Conservation (phyloP, 2,888 invertebrate species). For the Megastigmus dorsalis region DNA sequence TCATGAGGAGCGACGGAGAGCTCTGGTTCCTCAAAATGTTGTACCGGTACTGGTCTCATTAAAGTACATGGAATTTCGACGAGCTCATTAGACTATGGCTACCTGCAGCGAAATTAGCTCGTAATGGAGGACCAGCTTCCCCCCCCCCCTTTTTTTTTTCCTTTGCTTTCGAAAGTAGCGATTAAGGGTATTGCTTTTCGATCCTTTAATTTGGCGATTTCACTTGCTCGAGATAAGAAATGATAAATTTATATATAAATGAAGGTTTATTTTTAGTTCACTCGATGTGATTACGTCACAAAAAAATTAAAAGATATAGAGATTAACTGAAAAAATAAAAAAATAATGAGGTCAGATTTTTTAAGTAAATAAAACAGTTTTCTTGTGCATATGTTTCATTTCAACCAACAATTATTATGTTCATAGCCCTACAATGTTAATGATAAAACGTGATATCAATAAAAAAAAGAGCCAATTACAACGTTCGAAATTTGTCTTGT, state of each 20-base stretch:
- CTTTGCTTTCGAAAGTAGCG: slow-evolving; percentile 15
- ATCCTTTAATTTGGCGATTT: background rate
- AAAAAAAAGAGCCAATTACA: background rate
- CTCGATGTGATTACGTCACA: too few species aligned
- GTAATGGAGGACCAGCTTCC: slow-evolving; percentile 2
- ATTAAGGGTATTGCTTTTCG: background rate
- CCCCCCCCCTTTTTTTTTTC: too few species aligned
- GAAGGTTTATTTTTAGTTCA: too few species aligned
- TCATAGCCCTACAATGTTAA: too few species aligned
- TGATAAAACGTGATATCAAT: too few species aligned
- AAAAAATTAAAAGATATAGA: too few species aligned
- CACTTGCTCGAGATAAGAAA: background rate
- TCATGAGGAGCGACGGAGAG: slow-evolving; percentile 45
- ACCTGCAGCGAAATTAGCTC: slow-evolving; percentile 3
- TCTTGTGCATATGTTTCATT: too few species aligned
- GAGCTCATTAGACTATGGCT: slow-evolving; percentile 30
- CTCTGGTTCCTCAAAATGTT: slow-evolving; percentile 36
- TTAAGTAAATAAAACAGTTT: too few species aligned
- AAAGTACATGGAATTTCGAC: slow-evolving; percentile 43
- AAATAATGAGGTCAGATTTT: too few species aligned
- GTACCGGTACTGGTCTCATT: slow-evolving; percentile 39
- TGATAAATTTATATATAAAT: too few species aligned
- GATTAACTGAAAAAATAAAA: too few species aligned
- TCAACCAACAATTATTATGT: too few species aligned
- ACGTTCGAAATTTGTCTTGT: slow-evolving; percentile 41